These are phyloP conservation scores for Sebastes trivittatus DNA, from an alignment of 2,797 vertebrate genomes.

Conservation along the genomic window DNA sequence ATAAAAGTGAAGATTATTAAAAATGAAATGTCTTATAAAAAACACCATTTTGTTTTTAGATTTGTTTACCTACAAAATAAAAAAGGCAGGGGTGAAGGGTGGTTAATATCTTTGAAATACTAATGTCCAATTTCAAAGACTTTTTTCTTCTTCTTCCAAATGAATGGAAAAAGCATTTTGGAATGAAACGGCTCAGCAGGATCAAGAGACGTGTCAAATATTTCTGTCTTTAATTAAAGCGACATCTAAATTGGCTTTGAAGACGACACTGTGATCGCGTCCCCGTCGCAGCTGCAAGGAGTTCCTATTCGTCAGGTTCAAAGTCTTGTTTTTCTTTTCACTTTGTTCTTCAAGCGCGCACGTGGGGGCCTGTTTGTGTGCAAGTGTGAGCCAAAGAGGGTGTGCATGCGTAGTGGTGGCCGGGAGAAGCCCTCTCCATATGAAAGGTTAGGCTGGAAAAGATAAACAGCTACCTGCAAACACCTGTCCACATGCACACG, in stretches of 20 bases:
- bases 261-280: constrained; percentile 67
- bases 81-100: constrained; percentile 15
- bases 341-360: constrained; percentile 73
- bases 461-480: constrained; percentile 84
- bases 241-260: constrained; percentile 75
- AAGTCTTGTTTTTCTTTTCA: constrained; percentile 72
- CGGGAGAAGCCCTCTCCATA: constrained; percentile 71
- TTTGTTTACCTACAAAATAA: constrained; percentile 1
- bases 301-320: constrained; percentile 69
- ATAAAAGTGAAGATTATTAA: neutral
- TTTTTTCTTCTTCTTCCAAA: constrained; percentile 11
- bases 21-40: neutral
- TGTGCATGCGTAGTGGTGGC: neutral
- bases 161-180: constrained; percentile 61
- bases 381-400: constrained; percentile 22
- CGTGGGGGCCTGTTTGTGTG: constrained; percentile 4
- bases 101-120: constrained; percentile 68
- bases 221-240: constrained; percentile 69
- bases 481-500: constrained; percentile 79
- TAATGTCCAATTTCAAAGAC: constrained; percentile 69
- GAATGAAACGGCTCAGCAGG: constrained; percentile 56
- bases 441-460: constrained; percentile 79
- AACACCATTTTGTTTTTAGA: neutral
- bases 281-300: constrained; percentile 66
- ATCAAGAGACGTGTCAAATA: constrained; percentile 72